These are phyloP conservation scores for Endotricha flammealis DNA, from an alignment of 2,888 invertebrate genomes.

Conservation along the genomic window DNA sequence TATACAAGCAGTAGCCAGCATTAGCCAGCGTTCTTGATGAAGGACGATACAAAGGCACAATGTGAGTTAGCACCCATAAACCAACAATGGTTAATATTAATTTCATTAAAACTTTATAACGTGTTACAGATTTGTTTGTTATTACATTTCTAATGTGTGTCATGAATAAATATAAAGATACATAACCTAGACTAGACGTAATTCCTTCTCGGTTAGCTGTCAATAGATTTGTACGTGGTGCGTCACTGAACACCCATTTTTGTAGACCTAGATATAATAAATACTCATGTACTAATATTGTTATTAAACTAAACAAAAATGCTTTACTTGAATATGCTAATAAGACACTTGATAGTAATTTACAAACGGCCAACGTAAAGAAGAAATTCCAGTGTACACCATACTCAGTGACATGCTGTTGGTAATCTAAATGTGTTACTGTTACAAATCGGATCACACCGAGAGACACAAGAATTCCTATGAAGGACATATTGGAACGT, in stretches of 20 bases:
- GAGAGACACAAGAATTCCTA: constrained; percentile 65
- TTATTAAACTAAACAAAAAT: constrained; percentile 72
- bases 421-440: constrained; percentile 85
- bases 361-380: constrained; percentile 91
- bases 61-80: constrained; percentile 63
- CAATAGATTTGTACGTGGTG: constrained; percentile 79
- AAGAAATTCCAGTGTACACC: constrained; percentile 99
- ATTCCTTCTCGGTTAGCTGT: constrained; percentile 95
- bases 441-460: constrained; percentile 81
- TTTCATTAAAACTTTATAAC: constrained; percentile 27
- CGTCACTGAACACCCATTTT: constrained; percentile 82
- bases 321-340: constrained; percentile 74
- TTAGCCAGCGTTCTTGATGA: constrained; percentile 91
- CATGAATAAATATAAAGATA: constrained; percentile 88
- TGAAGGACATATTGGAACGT: constrained; percentile 50
- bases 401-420: constrained; percentile 94
- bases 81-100: constrained; percentile 31
- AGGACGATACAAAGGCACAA: constrained; percentile 71
- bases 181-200: constrained; percentile 89
- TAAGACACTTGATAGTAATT: constrained; percentile 82
- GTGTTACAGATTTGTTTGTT: constrained; percentile 40
- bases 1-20: constrained; percentile 87
- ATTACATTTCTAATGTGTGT: constrained; percentile 80
- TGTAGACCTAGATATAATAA: constrained; percentile 80
- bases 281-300: constrained; percentile 82